phyloP scores from a whole-genome alignment of 2,888 invertebrate genomes.

The Caradrina clavipalpis region DNA sequence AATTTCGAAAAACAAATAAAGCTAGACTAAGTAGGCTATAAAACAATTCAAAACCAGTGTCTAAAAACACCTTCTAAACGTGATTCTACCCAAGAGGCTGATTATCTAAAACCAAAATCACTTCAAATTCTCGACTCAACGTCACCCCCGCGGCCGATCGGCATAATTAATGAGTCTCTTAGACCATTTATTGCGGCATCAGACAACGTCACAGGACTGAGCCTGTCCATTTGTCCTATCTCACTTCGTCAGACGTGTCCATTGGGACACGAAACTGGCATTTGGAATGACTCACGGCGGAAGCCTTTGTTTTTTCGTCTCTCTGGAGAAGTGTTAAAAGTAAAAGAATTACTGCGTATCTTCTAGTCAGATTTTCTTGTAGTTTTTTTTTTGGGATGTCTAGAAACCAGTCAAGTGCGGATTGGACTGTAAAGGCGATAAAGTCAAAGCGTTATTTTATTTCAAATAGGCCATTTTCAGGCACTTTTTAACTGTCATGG shows the following conservation, averaged over 20 bases:
- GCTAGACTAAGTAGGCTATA: neutral
- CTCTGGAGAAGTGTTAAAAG: slow-evolving; percentile 13
- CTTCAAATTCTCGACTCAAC: slow-evolving; percentile 32
- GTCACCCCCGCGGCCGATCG: slow-evolving; percentile 52
- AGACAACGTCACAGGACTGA: slow-evolving; percentile 40
- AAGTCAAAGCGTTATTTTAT: too few species aligned
- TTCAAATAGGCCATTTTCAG: too few species aligned
- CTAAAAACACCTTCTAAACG: slow-evolving; percentile 13
- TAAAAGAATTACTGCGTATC: slow-evolving; percentile 6
- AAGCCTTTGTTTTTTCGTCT: slow-evolving; percentile 13
- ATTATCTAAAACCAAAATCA: slow-evolving; percentile 44
- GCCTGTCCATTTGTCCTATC: slow-evolving; percentile 45
- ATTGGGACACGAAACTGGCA: slow-evolving; percentile 35
- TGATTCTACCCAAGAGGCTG: slow-evolving; percentile 17
- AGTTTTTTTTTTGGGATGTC: neutral
- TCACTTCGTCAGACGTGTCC: slow-evolving; percentile 48
- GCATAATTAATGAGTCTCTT: slow-evolving; percentile 60
- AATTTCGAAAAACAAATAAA: too few species aligned
- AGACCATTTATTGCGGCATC: slow-evolving; percentile 44
- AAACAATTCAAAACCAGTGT: slow-evolving; percentile 2
- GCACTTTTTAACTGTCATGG: too few species aligned
- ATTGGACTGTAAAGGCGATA: too few species aligned
- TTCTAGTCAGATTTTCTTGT: neutral
- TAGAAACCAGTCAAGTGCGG: too few species aligned
- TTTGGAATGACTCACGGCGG: slow-evolving; percentile 32